Base-by-base conservation (phyloP, 2,888 invertebrate genomes). In the Salticus scenicus region DNA sequence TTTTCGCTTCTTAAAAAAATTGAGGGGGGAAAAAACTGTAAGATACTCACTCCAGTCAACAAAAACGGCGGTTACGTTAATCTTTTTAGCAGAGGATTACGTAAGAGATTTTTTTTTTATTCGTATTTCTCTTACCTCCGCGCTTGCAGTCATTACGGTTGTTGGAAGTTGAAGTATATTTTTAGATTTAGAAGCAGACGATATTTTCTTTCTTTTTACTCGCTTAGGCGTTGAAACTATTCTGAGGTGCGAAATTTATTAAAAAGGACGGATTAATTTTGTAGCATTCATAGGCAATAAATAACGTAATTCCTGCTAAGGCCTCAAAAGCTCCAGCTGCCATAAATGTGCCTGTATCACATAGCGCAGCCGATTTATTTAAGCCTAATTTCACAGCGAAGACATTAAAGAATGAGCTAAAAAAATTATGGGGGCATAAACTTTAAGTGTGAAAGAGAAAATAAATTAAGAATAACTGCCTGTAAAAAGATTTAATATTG, bases 61-160 rank as follows among this genome's bases (percentile, higher is more conserved):
- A 57, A 57, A 57, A 57, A 17, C 57, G 20, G 51, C 70, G 69
- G 70, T 78, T 63, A 57, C 17, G 41, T 63, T 78, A 78, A 78
- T 78, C 77, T 78, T 41, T 70, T 70, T 51, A 78, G 70, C 70
- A 37, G 27, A 30, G 37, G 77, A 78, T 78, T 78, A 78, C 41
- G 30, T 27, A 28, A 27, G 37, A 63, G 57, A 14, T 33, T 28
- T n/a, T 27, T 37, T 37, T 37, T 73, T 8, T 64, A 7, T 47
- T 2, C 42, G 1, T 17, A 2, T 2, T 24, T 57, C 24, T 24
- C 1, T 12, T 24, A 24, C 57, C 24, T 5, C 24, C 20, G 5
- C 57, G 7, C 24, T 57, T 17, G 57, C 20, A 57, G 57, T 57
- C 57, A 57, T 57, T 57, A 57, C 57, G 24, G 57, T 24, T 57